Evolutionary conservation across 2,113 vertebrate species (phyloP).

Genomic region (Tor tambroides): DNA sequence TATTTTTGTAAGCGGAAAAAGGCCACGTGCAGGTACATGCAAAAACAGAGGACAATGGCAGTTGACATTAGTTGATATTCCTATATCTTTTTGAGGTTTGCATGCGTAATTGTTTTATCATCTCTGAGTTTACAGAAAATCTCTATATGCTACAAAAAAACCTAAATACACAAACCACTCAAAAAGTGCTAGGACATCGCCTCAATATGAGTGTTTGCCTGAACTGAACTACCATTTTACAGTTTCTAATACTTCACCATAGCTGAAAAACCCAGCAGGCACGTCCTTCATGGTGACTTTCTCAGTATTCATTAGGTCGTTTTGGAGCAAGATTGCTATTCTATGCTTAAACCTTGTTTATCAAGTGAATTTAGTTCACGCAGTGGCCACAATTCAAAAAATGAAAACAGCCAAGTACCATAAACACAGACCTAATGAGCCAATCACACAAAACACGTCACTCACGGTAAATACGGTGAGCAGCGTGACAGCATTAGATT

Average conservation of each 20-base stretch:
- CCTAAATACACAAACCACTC: neutral
- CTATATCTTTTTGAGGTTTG: too few species aligned
- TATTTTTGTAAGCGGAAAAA: neutral
- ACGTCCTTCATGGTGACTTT: neutral
- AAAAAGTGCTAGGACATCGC: neutral
- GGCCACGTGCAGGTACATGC: too few species aligned
- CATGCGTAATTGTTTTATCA: neutral
- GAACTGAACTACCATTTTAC: neutral
- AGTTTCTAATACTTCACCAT: neutral
- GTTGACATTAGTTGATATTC: too few species aligned
- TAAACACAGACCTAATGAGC: slow-evolving; percentile 11
- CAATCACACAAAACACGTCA: neutral
- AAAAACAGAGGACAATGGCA: neutral
- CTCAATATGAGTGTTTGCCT: neutral
- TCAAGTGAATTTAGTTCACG: neutral
- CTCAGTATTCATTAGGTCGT: neutral
- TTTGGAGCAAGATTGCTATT: neutral
- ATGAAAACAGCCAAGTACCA: neutral
- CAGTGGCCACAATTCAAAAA: slow-evolving; percentile 1
- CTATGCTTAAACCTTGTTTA: slow-evolving; percentile 7
- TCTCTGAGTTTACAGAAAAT: neutral
- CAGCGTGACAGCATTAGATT: neutral
- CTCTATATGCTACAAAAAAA: neutral
- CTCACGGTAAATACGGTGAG: neutral
- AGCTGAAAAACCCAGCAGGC: neutral